These are phyloP conservation scores for Epistrophella euchroma DNA, from an alignment of 2,888 invertebrate genomes.

Conservation along the genomic window DNA sequence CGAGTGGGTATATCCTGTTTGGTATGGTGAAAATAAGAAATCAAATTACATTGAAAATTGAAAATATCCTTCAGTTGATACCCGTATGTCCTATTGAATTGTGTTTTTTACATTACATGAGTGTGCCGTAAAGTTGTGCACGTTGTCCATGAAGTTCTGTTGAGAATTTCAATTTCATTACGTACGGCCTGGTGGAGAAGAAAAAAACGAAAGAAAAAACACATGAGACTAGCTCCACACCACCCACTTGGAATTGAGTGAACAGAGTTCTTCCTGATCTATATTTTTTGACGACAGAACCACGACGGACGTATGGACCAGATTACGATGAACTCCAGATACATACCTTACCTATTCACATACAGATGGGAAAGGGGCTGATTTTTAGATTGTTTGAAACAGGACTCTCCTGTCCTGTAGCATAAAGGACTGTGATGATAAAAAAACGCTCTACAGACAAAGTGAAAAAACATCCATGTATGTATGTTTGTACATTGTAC, in stretches of 20 bases:
- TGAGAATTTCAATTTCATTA: slow-evolving; percentile 73
- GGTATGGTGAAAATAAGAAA: slow-evolving; percentile 55
- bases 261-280: slow-evolving; percentile 18
- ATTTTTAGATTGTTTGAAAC: not conserved
- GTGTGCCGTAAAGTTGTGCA: slow-evolving; percentile 54
- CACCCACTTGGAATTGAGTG: slow-evolving; percentile 42
- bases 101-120: slow-evolving; percentile 23
- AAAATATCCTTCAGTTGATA: slow-evolving; percentile 70
- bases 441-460: slow-evolving; percentile 25
- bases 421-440: slow-evolving; percentile 8
- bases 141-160: slow-evolving; percentile 51
- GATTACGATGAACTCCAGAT: slow-evolving; percentile 61
- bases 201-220: not conserved
- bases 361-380: not conserved
- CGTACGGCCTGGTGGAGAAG: slow-evolving; percentile 9
- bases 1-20: not conserved
- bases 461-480: slow-evolving; percentile 26
- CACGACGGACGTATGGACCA: slow-evolving; percentile 38
- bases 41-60: slow-evolving; percentile 71
- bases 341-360: not conserved
- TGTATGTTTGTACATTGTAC: no score
- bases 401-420: not conserved
- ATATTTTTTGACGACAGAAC: not conserved
- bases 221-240: not conserved
- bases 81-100: slow-evolving; percentile 66